Evolutionary conservation across 1,140 invertebrate genomes (phyloP), one percentile per base, ranked within the genome.

Genomic region (Diorhabda elongata): DNA sequence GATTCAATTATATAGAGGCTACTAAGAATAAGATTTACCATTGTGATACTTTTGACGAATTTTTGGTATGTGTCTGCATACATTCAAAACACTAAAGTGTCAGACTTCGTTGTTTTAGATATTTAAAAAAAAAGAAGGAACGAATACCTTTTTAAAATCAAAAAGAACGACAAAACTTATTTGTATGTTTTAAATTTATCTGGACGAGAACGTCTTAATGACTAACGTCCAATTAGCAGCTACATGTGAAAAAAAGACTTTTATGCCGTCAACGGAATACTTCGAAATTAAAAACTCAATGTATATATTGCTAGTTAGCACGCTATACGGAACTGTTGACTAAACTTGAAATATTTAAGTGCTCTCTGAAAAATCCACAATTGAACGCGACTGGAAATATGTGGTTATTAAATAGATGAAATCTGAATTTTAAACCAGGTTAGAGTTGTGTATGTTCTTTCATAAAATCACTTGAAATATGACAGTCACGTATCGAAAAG

Each of bases 301-400:
- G 44, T 63, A 63, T 62, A 68, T 56, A 45, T 61, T 41, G 45
- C 44, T 11, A 67, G 42, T 44, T 47, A 44, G 61, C 59, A 68
- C 61, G 67, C 61, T 52, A 62, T 62, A 45, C 61, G n/a, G 58
- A 67, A 61, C 44, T 67, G 59, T 60, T 67, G 26, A 67, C 45
- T 42, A 11, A 60, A 60, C 11, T 60, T 42, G 11, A 42, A 26
- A 42, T 6, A 60, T 26, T 42, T 52, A n/a, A 52, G 47, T 52
- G 47, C 47, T 52, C 47, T 52, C n/a, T 52, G 47, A 52, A 52
- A 52, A 52, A 52, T 52, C 47, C 47, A 52, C 47, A 52, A 52
- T 52, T 52, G 6, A 52, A 52, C 47, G 47, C 47, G 47, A 52
- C 47, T 52, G n/a, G n/a, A 52, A 52, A 52, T 52, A n/a, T 52